Conservation (phyloP, 1,140 invertebrate species). For the Sogatella furcifera region DNA sequence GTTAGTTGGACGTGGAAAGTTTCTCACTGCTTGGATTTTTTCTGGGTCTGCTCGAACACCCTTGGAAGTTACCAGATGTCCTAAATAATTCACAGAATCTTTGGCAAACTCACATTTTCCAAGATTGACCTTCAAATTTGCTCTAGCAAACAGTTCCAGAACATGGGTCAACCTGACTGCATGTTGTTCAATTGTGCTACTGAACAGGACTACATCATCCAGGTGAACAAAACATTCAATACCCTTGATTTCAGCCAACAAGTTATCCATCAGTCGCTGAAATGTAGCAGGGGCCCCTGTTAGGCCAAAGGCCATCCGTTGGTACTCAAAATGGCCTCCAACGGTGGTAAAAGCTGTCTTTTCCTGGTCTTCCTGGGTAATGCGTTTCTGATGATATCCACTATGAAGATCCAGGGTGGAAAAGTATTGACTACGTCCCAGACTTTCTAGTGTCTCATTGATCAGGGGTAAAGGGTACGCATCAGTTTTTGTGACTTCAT, state of each 20-base stretch:
- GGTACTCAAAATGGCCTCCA: conserved; percentile 15
- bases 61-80: no score
- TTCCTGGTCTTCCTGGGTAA: conserved; percentile 11
- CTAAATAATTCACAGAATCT: no score
- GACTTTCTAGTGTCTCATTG: conserved; percentile 32
- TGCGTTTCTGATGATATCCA: conserved; percentile 28
- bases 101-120: no score
- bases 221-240: conserved; percentile 33
- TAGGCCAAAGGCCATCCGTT: conserved; percentile 20
- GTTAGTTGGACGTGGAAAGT: conserved; percentile 32
- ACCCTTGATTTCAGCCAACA: no score
- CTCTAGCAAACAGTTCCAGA: no score
- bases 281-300: conserved; percentile 16
- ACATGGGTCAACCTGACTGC: no score
- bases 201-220: conserved; percentile 34
- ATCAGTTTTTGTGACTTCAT: conserved; percentile 26
- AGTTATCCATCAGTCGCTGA: conserved; percentile 26
- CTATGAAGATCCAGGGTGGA: conserved; percentile 18
- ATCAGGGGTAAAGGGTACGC: conserved; percentile 37
- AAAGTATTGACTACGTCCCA: conserved; percentile 27
- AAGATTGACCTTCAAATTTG: no score
- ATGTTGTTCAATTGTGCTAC: conserved; percentile 28
- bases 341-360: conserved; percentile 23
- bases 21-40: conserved; percentile 30
- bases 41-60: conserved; percentile 33